Conservation (phyloP, 2,888 invertebrate genomes). For the Diachrysia chrysitis region DNA sequence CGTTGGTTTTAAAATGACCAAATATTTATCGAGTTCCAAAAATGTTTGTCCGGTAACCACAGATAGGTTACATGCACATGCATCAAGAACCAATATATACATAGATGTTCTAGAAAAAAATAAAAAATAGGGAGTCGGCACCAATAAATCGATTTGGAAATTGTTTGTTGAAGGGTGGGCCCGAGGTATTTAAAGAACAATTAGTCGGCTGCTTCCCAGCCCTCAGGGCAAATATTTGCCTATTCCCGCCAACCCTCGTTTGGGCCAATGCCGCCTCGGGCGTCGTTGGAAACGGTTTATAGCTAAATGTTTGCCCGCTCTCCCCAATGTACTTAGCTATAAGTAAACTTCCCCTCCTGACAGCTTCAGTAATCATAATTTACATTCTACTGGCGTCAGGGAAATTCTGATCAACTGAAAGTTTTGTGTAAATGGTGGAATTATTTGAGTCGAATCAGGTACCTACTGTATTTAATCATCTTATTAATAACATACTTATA, state of each 20-base stretch:
- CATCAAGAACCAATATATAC: conserved; percentile 63
- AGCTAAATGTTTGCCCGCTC: conserved; percentile 82
- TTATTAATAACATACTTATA: background rate
- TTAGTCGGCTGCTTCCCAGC: conserved; percentile 87
- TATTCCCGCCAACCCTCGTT: conserved; percentile 87
- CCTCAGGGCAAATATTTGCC: conserved; percentile 86
- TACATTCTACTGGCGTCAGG: conserved; percentile 50
- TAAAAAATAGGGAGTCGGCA: conserved; percentile 74
- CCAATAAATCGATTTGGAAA: conserved; percentile 85
- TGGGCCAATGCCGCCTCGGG: conserved; percentile 80
- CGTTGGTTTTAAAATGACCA: conserved; percentile 56
- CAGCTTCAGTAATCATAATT: conserved; percentile 66
- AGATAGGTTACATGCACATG: conserved; percentile 49
- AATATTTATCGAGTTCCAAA: conserved; percentile 72
- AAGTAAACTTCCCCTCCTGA: conserved; percentile 74
- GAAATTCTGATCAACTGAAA: conserved; percentile 46
- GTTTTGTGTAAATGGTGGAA: conserved; percentile 19
- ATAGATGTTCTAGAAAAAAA: conserved; percentile 68
- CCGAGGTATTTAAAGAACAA: conserved; percentile 88
- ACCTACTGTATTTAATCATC: background rate
- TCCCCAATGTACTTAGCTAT: conserved; percentile 78
- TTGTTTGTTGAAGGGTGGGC: conserved; percentile 84
- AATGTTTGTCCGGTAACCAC: conserved; percentile 78
- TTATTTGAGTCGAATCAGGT: background rate
- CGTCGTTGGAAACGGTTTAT: conserved; percentile 81